Evolutionary conservation across 1,140 invertebrate species (phyloP).

Genomic region (Zeugodacus cucurbitae): DNA sequence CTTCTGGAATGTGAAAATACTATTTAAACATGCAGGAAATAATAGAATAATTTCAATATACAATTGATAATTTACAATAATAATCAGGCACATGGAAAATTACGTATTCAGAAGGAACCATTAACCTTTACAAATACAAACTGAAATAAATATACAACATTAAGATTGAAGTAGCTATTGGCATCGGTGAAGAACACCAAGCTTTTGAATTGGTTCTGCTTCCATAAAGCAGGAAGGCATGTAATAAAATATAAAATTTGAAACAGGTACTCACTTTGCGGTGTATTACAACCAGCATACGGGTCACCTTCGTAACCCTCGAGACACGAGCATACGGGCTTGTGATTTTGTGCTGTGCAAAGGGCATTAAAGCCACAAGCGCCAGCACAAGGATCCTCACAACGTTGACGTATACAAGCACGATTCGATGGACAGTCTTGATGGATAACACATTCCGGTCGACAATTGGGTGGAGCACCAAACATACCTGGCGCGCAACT

Average conservation of each 20-base stretch:
- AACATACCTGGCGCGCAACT: constrained; percentile 82
- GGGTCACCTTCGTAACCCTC: constrained; percentile 84
- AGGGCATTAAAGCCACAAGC: constrained; percentile 85
- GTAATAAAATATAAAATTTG: neutral
- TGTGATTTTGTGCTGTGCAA: constrained; percentile 81
- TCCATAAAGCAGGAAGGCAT: neutral
- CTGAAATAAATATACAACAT: constrained; percentile 60
- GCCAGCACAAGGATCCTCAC: constrained; percentile 83
- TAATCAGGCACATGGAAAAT: neutral
- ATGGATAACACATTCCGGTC: constrained; percentile 82
- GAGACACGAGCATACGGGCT: constrained; percentile 81
- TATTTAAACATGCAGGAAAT: constrained; percentile 13
- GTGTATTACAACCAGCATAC: constrained; percentile 77
- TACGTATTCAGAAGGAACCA: constrained; percentile 54
- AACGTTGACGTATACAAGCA: constrained; percentile 81
- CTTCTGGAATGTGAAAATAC: neutral
- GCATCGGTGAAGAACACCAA: neutral
- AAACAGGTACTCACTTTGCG: constrained; percentile 71
- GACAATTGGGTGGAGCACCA: constrained; percentile 83
- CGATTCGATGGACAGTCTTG: constrained; percentile 82
- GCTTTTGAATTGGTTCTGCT: neutral
- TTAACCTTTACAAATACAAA: constrained; percentile 51
- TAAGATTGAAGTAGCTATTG: neutral
- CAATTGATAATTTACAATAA: neutral
- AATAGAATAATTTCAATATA: neutral